phyloP scores from a whole-genome alignment of 2,113 vertebrate genomes.

The Zosterops japonicus region DNA sequence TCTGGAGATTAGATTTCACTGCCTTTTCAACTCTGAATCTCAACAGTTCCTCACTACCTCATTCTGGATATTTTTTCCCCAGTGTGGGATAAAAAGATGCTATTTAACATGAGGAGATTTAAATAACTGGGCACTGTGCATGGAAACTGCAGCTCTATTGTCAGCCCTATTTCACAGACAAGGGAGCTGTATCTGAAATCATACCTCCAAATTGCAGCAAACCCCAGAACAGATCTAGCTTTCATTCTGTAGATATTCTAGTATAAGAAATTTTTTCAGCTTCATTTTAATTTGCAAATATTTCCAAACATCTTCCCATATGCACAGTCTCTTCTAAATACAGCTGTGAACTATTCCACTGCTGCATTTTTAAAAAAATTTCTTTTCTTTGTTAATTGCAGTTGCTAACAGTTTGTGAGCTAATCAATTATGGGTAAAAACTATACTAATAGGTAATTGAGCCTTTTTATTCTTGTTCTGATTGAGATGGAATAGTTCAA shows the following conservation, averaged over 20 bases:
- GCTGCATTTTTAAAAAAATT: background rate
- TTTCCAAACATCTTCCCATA: background rate
- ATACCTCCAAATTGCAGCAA: background rate
- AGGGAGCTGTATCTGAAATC: background rate
- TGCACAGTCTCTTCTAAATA: background rate
- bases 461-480: background rate
- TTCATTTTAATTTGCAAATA: background rate
- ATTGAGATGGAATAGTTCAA: background rate
- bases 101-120: background rate
- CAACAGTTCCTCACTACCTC: background rate
- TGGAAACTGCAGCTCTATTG: background rate
- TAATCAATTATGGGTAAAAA: background rate
- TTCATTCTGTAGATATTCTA: background rate
- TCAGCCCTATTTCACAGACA: background rate
- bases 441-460: background rate
- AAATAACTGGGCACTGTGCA: background rate
- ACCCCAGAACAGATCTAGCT: background rate
- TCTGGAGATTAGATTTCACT: slow-evolving; percentile 22
- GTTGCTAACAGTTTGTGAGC: background rate
- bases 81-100: background rate
- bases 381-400: background rate
- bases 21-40: background rate
- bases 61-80: background rate
- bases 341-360: background rate
- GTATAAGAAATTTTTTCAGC: background rate